Percentiles rank a stretch among this genome's conserved stretches.
These are phyloP conservation scores for Drosophila kuntzei DNA, from an alignment of 2,888 invertebrate genomes.

Conservation along the genomic window DNA sequence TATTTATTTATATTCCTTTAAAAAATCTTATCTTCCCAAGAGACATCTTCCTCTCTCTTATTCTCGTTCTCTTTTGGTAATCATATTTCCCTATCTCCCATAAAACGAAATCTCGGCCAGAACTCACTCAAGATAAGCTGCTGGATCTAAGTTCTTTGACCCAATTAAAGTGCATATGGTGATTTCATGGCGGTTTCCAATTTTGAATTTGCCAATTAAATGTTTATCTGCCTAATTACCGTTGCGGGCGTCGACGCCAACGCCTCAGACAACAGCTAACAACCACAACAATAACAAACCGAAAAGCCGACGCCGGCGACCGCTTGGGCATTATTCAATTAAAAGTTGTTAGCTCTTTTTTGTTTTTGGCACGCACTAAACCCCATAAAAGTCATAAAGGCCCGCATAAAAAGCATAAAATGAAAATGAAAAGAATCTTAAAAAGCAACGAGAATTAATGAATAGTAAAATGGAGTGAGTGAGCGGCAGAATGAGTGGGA, in stretches of 20 bases:
- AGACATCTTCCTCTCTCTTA: background rate
- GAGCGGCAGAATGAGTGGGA: slow-evolving; percentile 11
- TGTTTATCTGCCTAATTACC: slow-evolving; percentile 78
- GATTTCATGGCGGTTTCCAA: slow-evolving; percentile 60
- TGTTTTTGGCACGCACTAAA: slow-evolving; percentile 85
- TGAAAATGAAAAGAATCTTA: slow-evolving; percentile 83
- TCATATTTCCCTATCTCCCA: background rate
- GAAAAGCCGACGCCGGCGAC: slow-evolving; percentile 54
- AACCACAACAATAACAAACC: slow-evolving; percentile 42
- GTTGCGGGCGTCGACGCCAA: slow-evolving; percentile 58
- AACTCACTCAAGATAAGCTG: slow-evolving; percentile 5
- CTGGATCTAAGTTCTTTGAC: slow-evolving; percentile 44
- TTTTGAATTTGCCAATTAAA: slow-evolving; percentile 79
- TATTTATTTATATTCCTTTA: background rate
- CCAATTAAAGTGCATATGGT: slow-evolving; percentile 72
- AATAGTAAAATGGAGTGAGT: slow-evolving; percentile 41
- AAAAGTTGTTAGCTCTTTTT: slow-evolving; percentile 71
- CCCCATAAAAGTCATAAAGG: slow-evolving; percentile 85
- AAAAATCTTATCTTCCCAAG: background rate
- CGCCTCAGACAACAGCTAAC: slow-evolving; percentile 57
- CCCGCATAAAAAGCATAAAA: slow-evolving; percentile 84
- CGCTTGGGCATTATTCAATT: slow-evolving; percentile 83
- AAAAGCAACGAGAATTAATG: slow-evolving; percentile 67
- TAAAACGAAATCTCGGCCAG: background rate
- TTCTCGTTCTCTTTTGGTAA: background rate